A percentile compares a stretch with the other conserved stretches of the same genome.
Conservation (phyloP, 2,113 vertebrate genomes). For the Chaetura pelagica region DNA sequence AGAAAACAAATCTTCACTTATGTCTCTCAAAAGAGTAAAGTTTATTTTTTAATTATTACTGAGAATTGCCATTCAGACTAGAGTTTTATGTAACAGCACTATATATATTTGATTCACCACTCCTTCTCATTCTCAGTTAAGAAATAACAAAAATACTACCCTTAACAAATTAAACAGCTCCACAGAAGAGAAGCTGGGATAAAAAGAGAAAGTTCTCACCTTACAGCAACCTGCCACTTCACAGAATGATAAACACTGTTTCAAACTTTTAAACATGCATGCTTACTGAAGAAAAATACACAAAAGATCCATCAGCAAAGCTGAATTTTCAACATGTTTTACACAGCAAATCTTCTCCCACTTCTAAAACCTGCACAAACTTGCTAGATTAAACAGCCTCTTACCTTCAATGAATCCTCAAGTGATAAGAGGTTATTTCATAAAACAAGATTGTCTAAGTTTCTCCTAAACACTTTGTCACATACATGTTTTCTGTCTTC, state of each 20-base stretch:
- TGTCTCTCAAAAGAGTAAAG: neutral
- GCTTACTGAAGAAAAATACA: neutral
- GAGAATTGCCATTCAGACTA: neutral
- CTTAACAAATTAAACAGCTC: neutral
- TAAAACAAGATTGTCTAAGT: neutral
- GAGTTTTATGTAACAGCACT: neutral
- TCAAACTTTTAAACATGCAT: neutral
- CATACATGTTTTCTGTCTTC: neutral
- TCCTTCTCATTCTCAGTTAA: neutral
- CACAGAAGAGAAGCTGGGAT: neutral
- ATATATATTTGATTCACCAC: neutral
- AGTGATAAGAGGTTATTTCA: neutral
- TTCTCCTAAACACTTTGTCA: neutral
- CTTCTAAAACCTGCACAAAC: neutral
- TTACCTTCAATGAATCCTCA: neutral
- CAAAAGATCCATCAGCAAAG: neutral
- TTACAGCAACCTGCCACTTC: neutral
- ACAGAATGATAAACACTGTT: neutral
- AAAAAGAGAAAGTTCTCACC: neutral
- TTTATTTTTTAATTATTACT: neutral
- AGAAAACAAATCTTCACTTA: neutral
- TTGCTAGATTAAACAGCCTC: neutral
- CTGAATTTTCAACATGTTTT: neutral
- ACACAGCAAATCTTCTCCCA: neutral
- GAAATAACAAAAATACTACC: neutral